phyloP scores from a whole-genome alignment of 2,113 vertebrate genomes.

The Nematolebias whitei region DNA sequence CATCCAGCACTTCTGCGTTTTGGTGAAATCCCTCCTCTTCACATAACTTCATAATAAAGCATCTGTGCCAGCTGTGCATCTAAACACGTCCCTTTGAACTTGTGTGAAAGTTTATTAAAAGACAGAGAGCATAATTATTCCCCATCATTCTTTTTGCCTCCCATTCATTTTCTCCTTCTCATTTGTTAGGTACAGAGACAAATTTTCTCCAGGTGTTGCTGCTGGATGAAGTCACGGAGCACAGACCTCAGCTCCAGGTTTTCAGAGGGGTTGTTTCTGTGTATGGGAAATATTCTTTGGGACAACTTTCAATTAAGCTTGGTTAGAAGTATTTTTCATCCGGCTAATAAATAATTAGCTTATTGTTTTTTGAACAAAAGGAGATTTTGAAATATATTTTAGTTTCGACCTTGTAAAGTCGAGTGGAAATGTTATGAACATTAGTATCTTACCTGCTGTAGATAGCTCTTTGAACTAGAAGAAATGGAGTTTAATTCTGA shows the following conservation, averaged over 20 bases:
- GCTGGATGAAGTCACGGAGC: constrained; percentile 2
- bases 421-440: too few species aligned
- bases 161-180: constrained; percentile 65
- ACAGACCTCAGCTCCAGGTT: not conserved
- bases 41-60: too few species aligned
- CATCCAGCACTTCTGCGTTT: constrained; percentile 7
- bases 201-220: constrained; percentile 25
- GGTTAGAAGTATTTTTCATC: too few species aligned
- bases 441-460: too few species aligned
- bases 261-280: constrained; percentile 9
- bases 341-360: too few species aligned
- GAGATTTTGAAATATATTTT: too few species aligned
- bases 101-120: constrained; percentile 55
- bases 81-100: constrained; percentile 65
- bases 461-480: too few species aligned
- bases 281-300: not conserved
- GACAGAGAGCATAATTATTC: constrained; percentile 52
- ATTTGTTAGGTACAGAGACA: constrained; percentile 20
- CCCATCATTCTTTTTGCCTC: constrained; percentile 18
- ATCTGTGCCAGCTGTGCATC: constrained; percentile 24
- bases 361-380: too few species aligned
- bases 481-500: too few species aligned
- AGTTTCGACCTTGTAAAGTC: too few species aligned
- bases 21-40: constrained; percentile 26
- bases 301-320: too few species aligned